phyloP scores from a whole-genome alignment of 1,140 invertebrate genomes.

The Acromyrmex charruanus region DNA sequence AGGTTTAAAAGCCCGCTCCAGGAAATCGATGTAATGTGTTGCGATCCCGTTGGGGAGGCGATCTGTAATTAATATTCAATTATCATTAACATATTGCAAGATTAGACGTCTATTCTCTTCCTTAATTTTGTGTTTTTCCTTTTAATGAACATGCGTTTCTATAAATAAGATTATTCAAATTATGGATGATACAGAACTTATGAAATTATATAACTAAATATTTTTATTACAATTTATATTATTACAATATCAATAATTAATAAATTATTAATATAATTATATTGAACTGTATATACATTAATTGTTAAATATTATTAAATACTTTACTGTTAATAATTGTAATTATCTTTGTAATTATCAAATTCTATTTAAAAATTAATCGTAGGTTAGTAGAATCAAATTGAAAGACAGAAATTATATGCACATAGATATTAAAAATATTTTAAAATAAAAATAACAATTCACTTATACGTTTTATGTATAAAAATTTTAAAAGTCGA shows the following conservation, averaged over 20 bases:
- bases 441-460: neutral
- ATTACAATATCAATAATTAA: neutral
- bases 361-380: conserved; percentile 15
- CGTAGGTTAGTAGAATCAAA: neutral
- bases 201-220: neutral
- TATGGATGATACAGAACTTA: neutral
- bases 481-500: conserved; percentile 21
- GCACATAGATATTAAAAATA: neutral
- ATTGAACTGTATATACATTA: neutral
- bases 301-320: neutral
- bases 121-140: neutral
- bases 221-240: neutral
- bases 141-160: neutral
- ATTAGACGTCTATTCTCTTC: conserved; percentile 20
- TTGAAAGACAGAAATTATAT: neutral
- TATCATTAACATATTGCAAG: conserved; percentile 55
- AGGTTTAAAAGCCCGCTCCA: conserved; percentile 62
- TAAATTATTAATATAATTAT: neutral
- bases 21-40: conserved; percentile 57
- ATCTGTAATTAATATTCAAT: conserved; percentile 56
- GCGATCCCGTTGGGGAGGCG: conserved; percentile 30
- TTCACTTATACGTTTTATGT: neutral
- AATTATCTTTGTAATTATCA: neutral
- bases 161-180: neutral
- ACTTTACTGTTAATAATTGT: neutral